Conservation (phyloP, 2,797 vertebrate genomes). For the Enteromius viviparus region DNA sequence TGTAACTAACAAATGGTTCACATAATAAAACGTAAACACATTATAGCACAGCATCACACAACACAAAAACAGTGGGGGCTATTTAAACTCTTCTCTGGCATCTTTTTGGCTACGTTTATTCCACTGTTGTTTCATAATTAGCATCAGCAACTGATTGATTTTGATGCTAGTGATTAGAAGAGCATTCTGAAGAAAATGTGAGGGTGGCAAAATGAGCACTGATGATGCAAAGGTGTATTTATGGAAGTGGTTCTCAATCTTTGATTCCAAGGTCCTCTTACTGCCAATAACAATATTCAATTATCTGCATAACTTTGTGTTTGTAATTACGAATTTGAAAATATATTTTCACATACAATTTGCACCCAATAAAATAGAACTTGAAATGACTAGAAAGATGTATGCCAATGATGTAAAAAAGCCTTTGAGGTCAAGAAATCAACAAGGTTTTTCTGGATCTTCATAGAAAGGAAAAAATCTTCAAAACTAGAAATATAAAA, state of each 20-base stretch:
- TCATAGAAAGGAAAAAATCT: not conserved
- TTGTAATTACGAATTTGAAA: not conserved
- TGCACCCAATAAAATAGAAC: not conserved
- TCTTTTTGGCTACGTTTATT: conserved; percentile 35
- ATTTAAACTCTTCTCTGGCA: conserved; percentile 42
- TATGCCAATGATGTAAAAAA: not conserved
- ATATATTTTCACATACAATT: not conserved
- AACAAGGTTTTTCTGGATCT: not conserved
- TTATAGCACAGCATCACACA: not conserved
- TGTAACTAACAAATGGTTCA: not conserved
- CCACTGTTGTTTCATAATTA: conserved; percentile 70
- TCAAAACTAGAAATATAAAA: not conserved
- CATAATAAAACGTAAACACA: not conserved
- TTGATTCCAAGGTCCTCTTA: not conserved
- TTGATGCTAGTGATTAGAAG: conserved; percentile 75
- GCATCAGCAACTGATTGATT: conserved; percentile 71
- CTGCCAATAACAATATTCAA: not conserved
- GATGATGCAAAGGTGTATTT: not conserved
- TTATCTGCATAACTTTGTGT: not conserved
- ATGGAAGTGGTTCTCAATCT: not conserved
- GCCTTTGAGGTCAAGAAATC: not conserved
- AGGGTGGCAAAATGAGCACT: not conserved
- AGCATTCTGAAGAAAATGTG: not conserved
- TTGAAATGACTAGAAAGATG: not conserved
- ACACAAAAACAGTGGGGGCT: conserved; percentile 9